These are phyloP conservation scores for Troilus luridus DNA, from an alignment of 2,888 invertebrate species.

Conservation along the genomic window DNA sequence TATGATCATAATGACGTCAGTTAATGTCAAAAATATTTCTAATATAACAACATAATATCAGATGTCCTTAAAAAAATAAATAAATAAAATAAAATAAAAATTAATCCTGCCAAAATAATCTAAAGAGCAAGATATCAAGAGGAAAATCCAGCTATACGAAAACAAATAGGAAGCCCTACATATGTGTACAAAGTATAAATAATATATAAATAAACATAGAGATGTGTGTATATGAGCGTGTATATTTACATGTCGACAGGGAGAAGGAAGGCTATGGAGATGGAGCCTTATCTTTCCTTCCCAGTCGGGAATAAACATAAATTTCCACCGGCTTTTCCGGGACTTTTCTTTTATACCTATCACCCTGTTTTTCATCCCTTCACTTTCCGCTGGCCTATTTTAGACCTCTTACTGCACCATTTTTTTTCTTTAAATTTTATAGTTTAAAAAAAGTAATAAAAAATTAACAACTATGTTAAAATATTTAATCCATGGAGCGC, in stretches of 20 bases:
- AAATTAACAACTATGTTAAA: not conserved
- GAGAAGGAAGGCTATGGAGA: not conserved
- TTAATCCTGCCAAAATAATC: not conserved
- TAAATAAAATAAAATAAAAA: no score
- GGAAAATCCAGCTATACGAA: not conserved
- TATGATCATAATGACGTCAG: no score
- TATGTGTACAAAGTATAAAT: not conserved
- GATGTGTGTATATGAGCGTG: not conserved
- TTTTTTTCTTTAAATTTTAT: not conserved
- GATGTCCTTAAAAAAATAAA: no score
- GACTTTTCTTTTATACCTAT: conserved; percentile 38
- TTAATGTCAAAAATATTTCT: no score
- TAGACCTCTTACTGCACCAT: not conserved
- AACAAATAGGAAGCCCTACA: not conserved
- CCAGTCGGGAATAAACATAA: conserved; percentile 42
- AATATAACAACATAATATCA: no score
- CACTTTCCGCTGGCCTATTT: conserved; percentile 14
- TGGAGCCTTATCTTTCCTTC: conserved; percentile 10
- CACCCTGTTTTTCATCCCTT: conserved; percentile 4
- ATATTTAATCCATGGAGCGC: not conserved
- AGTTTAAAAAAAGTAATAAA: not conserved
- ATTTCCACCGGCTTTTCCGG: conserved; percentile 29
- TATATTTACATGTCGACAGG: not conserved
- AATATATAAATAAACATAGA: conserved; percentile 1
- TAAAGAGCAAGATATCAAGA: not conserved